phyloP scores from a whole-genome alignment of 2,113 vertebrate genomes.

The Equus przewalskii region DNA sequence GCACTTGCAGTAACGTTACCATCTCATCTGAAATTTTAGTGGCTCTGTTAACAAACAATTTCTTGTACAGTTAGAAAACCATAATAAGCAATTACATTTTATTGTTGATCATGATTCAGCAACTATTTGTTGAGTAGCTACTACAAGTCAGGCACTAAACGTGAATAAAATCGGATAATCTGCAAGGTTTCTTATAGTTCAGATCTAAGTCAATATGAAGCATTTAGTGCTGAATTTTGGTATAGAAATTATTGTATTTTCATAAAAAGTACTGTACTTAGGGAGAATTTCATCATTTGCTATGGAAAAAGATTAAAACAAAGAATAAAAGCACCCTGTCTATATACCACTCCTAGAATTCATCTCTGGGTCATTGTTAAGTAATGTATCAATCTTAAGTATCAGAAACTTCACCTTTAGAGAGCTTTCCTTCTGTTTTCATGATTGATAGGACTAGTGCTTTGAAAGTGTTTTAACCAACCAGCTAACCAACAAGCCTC shows the following conservation, averaged over 20 bases:
- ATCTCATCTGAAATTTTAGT: background rate
- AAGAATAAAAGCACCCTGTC: background rate
- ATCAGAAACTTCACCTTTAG: background rate
- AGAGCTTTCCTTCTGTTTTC: background rate
- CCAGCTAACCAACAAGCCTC: background rate
- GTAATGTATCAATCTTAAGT: background rate
- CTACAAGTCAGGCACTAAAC: background rate
- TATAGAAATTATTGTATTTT: constrained; percentile 4
- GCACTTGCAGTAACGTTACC: background rate
- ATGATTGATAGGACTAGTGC: background rate
- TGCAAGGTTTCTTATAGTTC: background rate
- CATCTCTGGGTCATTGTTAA: background rate
- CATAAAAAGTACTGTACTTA: background rate
- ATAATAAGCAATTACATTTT: background rate
- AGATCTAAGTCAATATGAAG: background rate
- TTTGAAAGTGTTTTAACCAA: background rate
- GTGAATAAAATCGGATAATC: background rate
- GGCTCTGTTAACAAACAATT: background rate
- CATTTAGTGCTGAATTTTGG: background rate
- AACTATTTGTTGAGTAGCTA: background rate
- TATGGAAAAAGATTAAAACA: background rate
- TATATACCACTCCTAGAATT: background rate
- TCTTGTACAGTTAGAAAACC: background rate
- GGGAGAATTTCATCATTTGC: background rate
- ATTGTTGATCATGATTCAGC: background rate